Evolutionary conservation across 2,888 invertebrate species (phyloP).

Genomic region (Nemurella pictetii): DNA sequence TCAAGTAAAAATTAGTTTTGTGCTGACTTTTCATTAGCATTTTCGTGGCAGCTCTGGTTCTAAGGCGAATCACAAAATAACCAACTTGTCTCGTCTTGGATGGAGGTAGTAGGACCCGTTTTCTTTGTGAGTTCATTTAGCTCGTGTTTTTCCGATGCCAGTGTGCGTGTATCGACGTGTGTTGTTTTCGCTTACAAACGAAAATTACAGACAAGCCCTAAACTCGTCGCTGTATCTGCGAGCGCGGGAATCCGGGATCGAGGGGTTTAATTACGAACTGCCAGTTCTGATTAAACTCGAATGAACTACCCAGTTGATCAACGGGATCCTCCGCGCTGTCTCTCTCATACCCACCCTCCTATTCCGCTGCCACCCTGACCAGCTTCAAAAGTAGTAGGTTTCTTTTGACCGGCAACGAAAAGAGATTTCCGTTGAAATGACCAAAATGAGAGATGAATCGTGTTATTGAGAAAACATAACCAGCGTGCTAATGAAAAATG

Average conservation of each 20-base stretch:
- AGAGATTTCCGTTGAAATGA: neutral
- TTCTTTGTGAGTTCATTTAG: neutral
- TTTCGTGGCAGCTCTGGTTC: neutral
- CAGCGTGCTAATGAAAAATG: neutral
- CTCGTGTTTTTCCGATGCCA: neutral
- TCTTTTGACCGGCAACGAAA: neutral
- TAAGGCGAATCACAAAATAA: neutral
- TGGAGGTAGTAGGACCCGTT: no score
- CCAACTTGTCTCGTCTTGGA: no score
- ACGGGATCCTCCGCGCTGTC: conserved; percentile 12
- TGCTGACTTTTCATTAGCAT: neutral
- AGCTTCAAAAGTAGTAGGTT: neutral
- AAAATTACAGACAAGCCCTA: conserved; percentile 7
- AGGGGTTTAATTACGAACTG: conserved; percentile 21
- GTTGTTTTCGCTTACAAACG: conserved; percentile 16
- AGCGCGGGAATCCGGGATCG: neutral
- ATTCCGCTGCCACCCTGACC: neutral
- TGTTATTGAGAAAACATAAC: neutral
- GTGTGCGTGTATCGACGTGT: neutral
- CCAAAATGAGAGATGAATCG: conserved; percentile 9
- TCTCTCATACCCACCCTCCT: neutral
- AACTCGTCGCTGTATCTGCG: neutral
- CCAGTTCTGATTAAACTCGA: conserved; percentile 25
- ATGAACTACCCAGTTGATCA: conserved; percentile 18
- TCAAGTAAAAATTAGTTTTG: neutral